phyloP scores from a whole-genome alignment of 2,888 invertebrate genomes.

The Synanthedon vespiformis region DNA sequence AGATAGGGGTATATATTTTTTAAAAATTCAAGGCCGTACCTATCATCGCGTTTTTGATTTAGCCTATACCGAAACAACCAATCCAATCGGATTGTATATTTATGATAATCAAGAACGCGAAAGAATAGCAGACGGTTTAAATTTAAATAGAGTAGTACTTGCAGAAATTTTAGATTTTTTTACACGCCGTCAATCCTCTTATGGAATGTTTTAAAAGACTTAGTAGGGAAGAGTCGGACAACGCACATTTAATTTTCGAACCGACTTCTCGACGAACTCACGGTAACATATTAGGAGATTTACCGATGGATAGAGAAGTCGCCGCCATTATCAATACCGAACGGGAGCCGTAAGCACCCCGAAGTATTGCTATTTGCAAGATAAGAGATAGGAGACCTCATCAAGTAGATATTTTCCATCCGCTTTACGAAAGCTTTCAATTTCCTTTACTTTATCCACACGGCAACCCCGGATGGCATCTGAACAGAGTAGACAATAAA shows the following conservation, averaged over 20 bases:
- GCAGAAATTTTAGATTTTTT: not conserved
- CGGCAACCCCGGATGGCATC: slow-evolving; percentile 2
- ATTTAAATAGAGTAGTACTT: not conserved
- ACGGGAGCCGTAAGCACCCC: slow-evolving; percentile 1
- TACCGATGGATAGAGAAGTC: slow-evolving; percentile 3
- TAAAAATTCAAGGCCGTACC: slow-evolving; percentile 2
- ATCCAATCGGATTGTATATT: not conserved
- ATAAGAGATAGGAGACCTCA: slow-evolving; percentile 4
- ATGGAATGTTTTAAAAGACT: not conserved
- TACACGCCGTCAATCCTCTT: not conserved
- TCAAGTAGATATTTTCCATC: slow-evolving; percentile 4
- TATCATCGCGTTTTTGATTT: slow-evolving; percentile 4
- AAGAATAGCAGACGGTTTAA: not conserved
- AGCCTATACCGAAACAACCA: not conserved
- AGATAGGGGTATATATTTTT: not conserved
- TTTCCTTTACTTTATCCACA: slow-evolving; percentile 2
- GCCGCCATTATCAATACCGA: slow-evolving; percentile 7
- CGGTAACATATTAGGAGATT: slow-evolving; percentile 6
- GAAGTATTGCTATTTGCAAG: slow-evolving; percentile 2
- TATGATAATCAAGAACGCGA: not conserved
- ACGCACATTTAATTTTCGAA: slow-evolving; percentile 1
- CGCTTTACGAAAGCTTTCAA: slow-evolving; percentile 5
- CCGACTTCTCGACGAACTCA: slow-evolving; percentile 4
- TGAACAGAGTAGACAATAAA: slow-evolving; percentile 1
- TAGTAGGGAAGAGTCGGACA: not conserved